Evolutionary conservation across 2,797 vertebrate genomes (phyloP), one percentile per base, ranked within the genome.

Genomic region (Ctenochaetus hawaiiensis): DNA sequence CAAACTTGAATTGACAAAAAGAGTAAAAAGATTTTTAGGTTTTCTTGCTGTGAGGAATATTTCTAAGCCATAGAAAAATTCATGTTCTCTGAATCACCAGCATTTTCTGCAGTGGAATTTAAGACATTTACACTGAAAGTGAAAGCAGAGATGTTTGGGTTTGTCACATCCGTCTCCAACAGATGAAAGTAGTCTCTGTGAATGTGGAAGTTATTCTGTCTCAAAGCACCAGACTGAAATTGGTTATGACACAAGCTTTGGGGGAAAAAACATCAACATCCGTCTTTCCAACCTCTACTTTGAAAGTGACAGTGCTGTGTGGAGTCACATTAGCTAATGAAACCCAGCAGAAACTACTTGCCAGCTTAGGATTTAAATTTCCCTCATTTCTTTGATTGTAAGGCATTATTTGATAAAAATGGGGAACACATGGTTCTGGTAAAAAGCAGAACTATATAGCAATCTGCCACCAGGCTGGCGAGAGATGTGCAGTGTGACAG

Each of bases 171-270:
- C 37, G 4, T 23, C 17, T 12, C 49, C 9, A 0, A n/a, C 59
- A 62, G 49, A 48, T 64, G 51, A 64, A 9, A 16, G 9, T 18
- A 18, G 34, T 53, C 17, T 26, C 6, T 71, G 37, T 45, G 30
- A 34, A 7, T 34, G 30, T 34, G 30, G 26, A 58, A 60, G 54
- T 53, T 67, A 54, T 43, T 72, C 68, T 48, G 56, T 20, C 23
- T 47, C 23, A 57, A 17, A 58, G 53, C 54, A 22, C 8, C 8
- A 39, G n/a, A 26, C 61, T 39, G 12, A 61, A 66, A 67, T 48
- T 48, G 37, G 23, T 51, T 44, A 16, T 44, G 57, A 62, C 34
- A 23, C 43, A 34, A 8, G 3, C 30, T 34, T 34, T 34, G 30
- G 30, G 30, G 30, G 30, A 34, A 34, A 30, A 34, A 34, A 34